phyloP scores from a whole-genome alignment of 2,113 vertebrate species.

The Centropristis striata region DNA sequence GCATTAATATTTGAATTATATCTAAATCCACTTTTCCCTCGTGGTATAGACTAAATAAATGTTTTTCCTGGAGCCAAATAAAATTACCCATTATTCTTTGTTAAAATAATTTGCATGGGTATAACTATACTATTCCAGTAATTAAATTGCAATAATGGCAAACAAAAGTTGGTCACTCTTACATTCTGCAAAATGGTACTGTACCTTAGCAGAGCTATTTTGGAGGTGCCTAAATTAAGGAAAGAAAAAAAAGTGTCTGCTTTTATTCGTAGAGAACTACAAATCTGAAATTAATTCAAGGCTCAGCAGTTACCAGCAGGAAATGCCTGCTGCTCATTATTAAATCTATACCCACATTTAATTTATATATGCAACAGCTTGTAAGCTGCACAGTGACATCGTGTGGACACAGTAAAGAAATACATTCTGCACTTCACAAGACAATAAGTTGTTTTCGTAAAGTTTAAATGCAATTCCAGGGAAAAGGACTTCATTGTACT shows the following conservation, averaged over 20 bases:
- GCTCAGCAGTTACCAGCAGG: background rate
- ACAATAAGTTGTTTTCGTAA: background rate
- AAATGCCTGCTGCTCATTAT: background rate
- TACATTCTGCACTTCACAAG: background rate
- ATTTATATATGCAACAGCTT: background rate
- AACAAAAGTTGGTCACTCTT: background rate
- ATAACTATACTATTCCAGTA: background rate
- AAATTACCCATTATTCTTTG: background rate
- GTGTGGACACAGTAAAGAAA: slow-evolving; percentile 40
- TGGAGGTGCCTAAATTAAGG: background rate
- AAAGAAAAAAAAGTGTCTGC: background rate
- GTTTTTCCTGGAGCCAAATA: background rate
- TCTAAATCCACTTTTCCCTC: too few relatives aligned
- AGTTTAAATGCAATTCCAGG: background rate
- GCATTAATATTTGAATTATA: too few relatives aligned
- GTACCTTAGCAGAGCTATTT: background rate
- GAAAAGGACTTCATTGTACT: background rate
- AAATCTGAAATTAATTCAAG: background rate
- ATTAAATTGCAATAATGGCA: background rate
- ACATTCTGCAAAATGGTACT: background rate
- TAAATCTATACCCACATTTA: background rate
- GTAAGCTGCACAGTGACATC: slow-evolving; percentile 53
- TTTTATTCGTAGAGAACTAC: background rate
- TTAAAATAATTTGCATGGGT: background rate
- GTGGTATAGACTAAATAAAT: too few relatives aligned